A percentile compares a stretch with the other conserved stretches of the same genome.
Evolutionary conservation across 2,888 invertebrate genomes (phyloP).

Genomic region (Tetramorium bicarinatum): DNA sequence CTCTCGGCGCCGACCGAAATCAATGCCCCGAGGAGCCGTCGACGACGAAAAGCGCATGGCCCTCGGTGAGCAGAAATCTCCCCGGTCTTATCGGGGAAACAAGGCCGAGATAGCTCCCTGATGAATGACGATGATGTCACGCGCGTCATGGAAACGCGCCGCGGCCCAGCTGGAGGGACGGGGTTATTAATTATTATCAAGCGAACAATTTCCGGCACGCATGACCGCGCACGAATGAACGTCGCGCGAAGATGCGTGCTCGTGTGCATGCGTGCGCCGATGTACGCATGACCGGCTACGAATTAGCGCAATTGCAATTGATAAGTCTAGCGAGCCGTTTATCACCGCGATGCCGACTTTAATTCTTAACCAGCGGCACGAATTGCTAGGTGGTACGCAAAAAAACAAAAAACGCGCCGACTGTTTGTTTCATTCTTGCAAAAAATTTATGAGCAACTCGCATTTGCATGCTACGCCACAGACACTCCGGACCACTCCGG

Average conservation of each 20-base stretch:
- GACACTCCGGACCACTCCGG: constrained; percentile 28
- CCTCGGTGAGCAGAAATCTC: constrained; percentile 27
- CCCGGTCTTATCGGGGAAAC: constrained; percentile 35
- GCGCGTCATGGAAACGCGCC: constrained; percentile 27
- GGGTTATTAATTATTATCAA: constrained; percentile 72
- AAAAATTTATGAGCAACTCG: constrained; percentile 49
- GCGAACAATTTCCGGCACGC: constrained; percentile 58
- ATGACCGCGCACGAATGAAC: constrained; percentile 65
- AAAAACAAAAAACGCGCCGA: neutral
- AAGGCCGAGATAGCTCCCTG: constrained; percentile 42
- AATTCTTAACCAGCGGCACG: constrained; percentile 24
- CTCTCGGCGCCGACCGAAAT: constrained; percentile 41
- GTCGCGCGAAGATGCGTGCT: constrained; percentile 50
- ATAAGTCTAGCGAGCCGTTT: constrained; percentile 39
- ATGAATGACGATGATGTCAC: constrained; percentile 58
- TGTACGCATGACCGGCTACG: constrained; percentile 51
- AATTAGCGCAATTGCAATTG: constrained; percentile 59
- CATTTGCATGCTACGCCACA: constrained; percentile 39
- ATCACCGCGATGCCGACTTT: constrained; percentile 25
- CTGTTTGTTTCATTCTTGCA: constrained; percentile 4
- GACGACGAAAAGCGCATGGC: constrained; percentile 51
- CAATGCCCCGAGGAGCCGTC: constrained; percentile 31
- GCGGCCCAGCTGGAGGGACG: constrained; percentile 15
- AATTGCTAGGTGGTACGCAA: neutral
- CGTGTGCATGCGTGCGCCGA: neutral